Percentiles rank a stretch among this genome's conserved stretches.
These are phyloP conservation scores for Phalanger gymnotis DNA, from an alignment of 2,797 vertebrate species.

Conservation along the genomic window DNA sequence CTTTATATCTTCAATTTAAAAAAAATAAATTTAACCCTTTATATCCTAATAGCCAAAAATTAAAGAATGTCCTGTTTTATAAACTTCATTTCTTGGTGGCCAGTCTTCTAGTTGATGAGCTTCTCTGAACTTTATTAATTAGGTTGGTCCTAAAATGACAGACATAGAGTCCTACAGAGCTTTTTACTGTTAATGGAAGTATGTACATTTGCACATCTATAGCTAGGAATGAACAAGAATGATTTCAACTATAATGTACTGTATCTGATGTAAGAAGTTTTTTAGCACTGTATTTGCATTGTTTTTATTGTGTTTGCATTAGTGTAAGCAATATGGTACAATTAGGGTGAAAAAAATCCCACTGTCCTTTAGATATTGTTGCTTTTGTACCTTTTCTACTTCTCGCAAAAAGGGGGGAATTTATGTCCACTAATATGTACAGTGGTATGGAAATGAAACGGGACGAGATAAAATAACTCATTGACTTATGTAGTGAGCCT, in stretches of 20 bases:
- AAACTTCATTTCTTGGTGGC: background rate
- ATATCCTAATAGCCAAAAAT: background rate
- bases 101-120: background rate
- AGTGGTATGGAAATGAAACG: background rate
- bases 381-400: slow-evolving; percentile 42
- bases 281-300: background rate
- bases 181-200: background rate
- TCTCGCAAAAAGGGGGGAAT: slow-evolving; percentile 24
- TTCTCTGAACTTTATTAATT: background rate
- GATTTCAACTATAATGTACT: background rate
- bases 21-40: too few relatives aligned
- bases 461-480: background rate
- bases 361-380: background rate
- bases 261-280: background rate
- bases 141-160: background rate
- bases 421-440: too few relatives aligned
- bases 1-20: background rate
- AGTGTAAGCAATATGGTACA: background rate
- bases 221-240: background rate
- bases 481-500: background rate
- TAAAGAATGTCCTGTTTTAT: background rate
- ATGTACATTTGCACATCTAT: background rate
- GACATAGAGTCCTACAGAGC: background rate
- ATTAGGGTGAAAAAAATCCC: background rate
- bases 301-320: background rate